Conservation (phyloP, 2,113 vertebrate genomes). For the Eidolon helvum region DNA sequence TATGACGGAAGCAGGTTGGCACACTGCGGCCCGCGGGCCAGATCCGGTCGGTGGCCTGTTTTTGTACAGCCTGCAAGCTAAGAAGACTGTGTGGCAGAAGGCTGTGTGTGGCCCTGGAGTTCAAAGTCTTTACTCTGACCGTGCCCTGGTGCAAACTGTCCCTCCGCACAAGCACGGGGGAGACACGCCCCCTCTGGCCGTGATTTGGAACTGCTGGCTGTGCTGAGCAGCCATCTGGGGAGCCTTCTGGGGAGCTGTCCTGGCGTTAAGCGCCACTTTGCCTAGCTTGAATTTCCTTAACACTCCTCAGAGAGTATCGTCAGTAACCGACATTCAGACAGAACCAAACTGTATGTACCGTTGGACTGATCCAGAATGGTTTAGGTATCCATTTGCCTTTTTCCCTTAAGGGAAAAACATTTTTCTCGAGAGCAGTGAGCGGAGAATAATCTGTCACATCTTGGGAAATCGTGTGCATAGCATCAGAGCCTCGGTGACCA, state of each 20-base stretch:
- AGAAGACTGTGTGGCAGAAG: neutral
- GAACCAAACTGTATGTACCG: neutral
- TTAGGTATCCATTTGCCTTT: neutral
- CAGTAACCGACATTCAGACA: neutral
- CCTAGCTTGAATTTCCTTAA: neutral
- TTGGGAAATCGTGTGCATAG: neutral
- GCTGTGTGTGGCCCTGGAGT: neutral
- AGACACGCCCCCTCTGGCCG: neutral
- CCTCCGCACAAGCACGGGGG: neutral
- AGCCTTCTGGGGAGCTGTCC: neutral
- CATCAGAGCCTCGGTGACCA: neutral
- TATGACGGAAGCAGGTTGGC: neutral
- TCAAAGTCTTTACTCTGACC: neutral
- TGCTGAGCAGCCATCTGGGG: too few relatives aligned
- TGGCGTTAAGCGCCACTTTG: neutral
- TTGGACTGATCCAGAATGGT: neutral
- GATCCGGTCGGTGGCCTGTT: neutral
- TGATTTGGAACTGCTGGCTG: neutral
- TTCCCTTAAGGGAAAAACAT: neutral
- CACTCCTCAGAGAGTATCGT: neutral
- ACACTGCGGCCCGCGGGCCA: neutral
- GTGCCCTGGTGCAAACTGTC: neutral
- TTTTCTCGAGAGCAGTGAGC: neutral
- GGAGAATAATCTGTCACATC: neutral
- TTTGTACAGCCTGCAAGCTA: neutral